Conservation (phyloP, 2,888 invertebrate genomes). For the Epistrophe eligans region DNA sequence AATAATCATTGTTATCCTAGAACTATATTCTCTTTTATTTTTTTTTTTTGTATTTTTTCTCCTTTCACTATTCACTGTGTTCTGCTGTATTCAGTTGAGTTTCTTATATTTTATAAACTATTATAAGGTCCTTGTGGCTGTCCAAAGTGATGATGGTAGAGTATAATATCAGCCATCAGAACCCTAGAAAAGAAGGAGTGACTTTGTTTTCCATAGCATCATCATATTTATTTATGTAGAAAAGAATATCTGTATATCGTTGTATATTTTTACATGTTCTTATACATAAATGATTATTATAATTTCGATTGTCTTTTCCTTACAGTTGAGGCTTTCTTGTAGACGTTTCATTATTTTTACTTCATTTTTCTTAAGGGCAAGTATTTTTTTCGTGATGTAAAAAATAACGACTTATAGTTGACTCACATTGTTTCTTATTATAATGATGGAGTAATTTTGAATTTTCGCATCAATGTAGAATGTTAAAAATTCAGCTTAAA, state of each 20-base stretch:
- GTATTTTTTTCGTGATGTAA: background rate
- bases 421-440: background rate
- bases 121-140: conserved; percentile 11
- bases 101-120: background rate
- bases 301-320: conserved; percentile 19
- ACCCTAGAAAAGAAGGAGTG: conserved; percentile 30
- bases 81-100: background rate
- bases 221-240: background rate
- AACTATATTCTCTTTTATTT: conserved; percentile 47
- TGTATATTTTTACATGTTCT: conserved; percentile 15
- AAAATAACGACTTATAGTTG: background rate
- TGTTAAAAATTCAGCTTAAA: no score
- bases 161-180: background rate
- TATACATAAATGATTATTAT: conserved; percentile 11
- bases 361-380: conserved; percentile 5
- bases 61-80: background rate
- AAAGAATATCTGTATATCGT: background rate
- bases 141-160: conserved; percentile 22
- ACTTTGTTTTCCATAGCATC: conserved; percentile 23
- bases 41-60: background rate
- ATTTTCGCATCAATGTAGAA: background rate
- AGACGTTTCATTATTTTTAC: background rate
- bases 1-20: conserved; percentile 69
- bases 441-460: background rate
- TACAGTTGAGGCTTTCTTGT: background rate